These are phyloP conservation scores for Auanema freiburgensis DNA, from an alignment of 2,888 invertebrate genomes.

Conservation along the genomic window DNA sequence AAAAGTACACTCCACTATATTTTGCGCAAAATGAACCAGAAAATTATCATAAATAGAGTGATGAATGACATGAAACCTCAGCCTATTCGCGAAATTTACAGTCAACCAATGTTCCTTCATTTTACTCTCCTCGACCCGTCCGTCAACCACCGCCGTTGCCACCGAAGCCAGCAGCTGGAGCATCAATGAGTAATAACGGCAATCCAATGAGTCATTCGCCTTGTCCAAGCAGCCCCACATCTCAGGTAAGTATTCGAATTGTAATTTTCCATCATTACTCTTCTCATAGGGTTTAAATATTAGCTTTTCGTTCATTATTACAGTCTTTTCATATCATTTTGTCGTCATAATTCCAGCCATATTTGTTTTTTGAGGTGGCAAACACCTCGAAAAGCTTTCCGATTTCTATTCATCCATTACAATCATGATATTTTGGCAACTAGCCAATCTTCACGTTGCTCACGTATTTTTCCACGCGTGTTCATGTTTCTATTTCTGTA, in stretches of 20 bases:
- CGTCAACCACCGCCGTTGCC: slow-evolving; percentile 52
- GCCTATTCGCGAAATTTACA: too few species aligned
- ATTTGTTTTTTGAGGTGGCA: not conserved
- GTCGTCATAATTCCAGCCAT: slow-evolving; percentile 3
- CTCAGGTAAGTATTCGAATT: slow-evolving; percentile 31
- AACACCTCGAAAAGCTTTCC: not conserved
- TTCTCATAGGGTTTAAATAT: slow-evolving; percentile 2
- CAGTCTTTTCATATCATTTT: slow-evolving; percentile 5
- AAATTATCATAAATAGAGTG: too few species aligned
- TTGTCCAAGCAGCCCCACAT: slow-evolving; percentile 39
- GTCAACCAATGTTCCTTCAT: slow-evolving; percentile 45
- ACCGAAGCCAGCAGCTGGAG: slow-evolving; percentile 31
- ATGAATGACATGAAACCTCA: too few species aligned
- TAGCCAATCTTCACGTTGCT: not conserved
- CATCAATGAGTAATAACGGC: too few species aligned
- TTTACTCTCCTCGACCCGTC: slow-evolving; percentile 61
- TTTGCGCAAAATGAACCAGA: too few species aligned
- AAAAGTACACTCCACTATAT: too few species aligned
- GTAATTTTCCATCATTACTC: too few species aligned
- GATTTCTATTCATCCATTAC: not conserved
- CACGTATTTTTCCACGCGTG: slow-evolving; percentile 1
- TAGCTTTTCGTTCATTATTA: slow-evolving; percentile 4
- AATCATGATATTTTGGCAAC: not conserved
- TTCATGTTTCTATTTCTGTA: too few species aligned
- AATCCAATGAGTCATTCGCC: slow-evolving; percentile 24